phyloP scores from a whole-genome alignment of 30 jellyfish, hydroid and myxozoan genomes.

The Phacellophora camtschatica region DNA sequence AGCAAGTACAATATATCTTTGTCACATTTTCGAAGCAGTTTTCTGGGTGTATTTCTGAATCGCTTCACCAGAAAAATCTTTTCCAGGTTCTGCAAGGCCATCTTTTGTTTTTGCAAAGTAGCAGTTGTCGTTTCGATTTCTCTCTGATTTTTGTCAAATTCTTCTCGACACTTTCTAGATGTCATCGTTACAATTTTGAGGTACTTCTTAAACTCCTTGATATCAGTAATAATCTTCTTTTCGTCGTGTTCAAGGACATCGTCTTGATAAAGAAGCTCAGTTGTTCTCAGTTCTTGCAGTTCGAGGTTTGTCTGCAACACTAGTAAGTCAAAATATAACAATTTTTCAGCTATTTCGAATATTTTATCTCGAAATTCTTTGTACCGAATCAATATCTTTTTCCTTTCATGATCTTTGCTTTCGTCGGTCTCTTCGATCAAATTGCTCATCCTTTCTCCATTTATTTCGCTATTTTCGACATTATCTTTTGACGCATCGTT shows the following conservation, averaged over 20 bases:
- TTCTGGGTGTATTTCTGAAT: constrained; percentile 10
- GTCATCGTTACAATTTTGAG: constrained; percentile 9
- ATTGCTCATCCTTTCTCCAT: neutral
- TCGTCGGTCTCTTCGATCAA: neutral
- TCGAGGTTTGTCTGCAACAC: neutral
- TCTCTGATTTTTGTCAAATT: neutral
- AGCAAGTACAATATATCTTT: neutral
- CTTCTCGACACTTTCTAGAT: neutral
- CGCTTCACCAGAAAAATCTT: neutral
- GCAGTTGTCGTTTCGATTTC: neutral
- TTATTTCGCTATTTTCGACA: too few species aligned
- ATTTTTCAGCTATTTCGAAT: constrained; percentile 4
- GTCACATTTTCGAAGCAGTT: neutral
- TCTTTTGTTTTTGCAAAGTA: neutral
- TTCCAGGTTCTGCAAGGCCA: neutral
- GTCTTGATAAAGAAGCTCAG: neutral
- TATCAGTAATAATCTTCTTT: neutral
- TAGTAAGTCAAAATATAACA: constrained; percentile 17
- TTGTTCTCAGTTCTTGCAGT: neutral
- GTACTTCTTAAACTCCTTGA: constrained; percentile 4
- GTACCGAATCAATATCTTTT: constrained; percentile 3
- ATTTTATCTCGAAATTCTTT: neutral
- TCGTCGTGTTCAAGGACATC: constrained; percentile 17
- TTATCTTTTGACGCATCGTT: too few species aligned
- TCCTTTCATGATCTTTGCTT: neutral